Base-by-base conservation (phyloP, 2,113 vertebrate species). In the Coptodon rendalli region DNA sequence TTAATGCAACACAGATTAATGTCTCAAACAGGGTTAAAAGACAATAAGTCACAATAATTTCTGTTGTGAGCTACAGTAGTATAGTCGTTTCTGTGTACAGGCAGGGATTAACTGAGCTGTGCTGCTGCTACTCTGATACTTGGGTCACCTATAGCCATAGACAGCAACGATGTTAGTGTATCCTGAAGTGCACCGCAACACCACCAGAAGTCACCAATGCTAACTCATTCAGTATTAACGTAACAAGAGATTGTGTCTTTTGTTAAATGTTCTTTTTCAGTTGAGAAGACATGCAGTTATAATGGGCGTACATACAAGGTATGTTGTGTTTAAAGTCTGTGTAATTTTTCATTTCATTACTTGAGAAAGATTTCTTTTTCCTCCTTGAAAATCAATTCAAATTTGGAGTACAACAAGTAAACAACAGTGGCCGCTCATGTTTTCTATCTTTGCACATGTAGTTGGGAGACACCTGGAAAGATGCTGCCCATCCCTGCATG, bases 401-500 rank as follows among this genome's bases (percentile, higher is more conserved):
- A 38, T 38, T n/a, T 68, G 34, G 17, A 38, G 61, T n/a, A 13
- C 19, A n/a, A n/a, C 17, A 66, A 22, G 19, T 38, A 66, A 66
- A 38, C 17, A n/a, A 63, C 61, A 68, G 61, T 22, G 31, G 10
- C 34, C 11, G 1, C 34, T 12, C 19, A 22, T 22, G 19, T 13
- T 68, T 38, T 68, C 61, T 38, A 3, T 68, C 19, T 66, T 27
- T 76, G 14, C 45, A 10, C 80, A 6, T 82, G 54, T 56, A 96
- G 96, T 34, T 95, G 31, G 96, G 96, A 52, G 93, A 95, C 12
- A 85, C 0, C 2, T 96, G 96, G 96, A 93, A 3, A 31, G 92
- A 96, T 43, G 3, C 29, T 1, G 3, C 16, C 7, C 8, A 13
- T 29, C 94, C 93, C n/a, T 96, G 96, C 36, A 34, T 63, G 22